A percentile compares a stretch with the other conserved stretches of the same genome.
phyloP scores from a whole-genome alignment of 2,113 vertebrate genomes.

The Protobothrops mucrosquamatus region DNA sequence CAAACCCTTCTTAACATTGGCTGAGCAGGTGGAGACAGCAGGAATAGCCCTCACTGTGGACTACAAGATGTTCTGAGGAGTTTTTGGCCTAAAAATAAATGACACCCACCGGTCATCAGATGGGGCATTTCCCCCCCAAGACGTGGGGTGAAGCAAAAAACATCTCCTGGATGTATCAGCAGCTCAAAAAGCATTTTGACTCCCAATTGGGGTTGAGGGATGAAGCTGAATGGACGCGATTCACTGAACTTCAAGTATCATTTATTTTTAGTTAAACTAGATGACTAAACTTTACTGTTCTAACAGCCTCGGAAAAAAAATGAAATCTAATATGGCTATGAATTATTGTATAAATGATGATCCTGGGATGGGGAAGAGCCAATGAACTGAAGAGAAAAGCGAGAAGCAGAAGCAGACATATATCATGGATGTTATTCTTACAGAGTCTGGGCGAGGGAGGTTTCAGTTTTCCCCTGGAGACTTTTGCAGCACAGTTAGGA shows the following conservation, averaged over 20 bases:
- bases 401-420: neutral
- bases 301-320: neutral
- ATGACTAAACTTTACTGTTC: neutral
- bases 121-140: neutral
- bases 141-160: neutral
- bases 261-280: conserved; percentile 3
- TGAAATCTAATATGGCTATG: neutral
- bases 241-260: neutral
- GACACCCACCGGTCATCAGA: neutral
- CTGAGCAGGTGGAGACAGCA: neutral
- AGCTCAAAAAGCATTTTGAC: neutral
- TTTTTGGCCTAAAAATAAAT: neutral
- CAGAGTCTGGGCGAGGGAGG: neutral
- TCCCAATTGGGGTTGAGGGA: neutral
- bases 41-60: neutral
- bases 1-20: neutral
- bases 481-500: neutral
- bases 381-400: neutral
- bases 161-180: neutral
- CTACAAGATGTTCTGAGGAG: neutral
- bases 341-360: neutral
- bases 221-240: neutral
- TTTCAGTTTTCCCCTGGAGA: neutral
- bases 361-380: neutral
- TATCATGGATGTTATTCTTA: neutral